Conservation (phyloP, 1,140 invertebrate genomes). For the Caenorhabditis inopinata region DNA sequence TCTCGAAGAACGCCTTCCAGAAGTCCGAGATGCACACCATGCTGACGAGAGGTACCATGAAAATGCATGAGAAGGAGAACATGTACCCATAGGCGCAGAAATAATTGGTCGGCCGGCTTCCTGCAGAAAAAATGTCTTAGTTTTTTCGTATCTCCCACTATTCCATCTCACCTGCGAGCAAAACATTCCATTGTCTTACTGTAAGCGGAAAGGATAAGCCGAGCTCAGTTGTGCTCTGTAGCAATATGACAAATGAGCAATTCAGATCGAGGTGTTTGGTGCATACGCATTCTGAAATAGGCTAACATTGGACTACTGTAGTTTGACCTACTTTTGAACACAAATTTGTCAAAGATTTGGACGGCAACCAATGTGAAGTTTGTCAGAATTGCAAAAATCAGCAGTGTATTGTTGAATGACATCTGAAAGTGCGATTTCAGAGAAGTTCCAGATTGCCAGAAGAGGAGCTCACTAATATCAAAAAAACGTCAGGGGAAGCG, state of each 20-base stretch:
- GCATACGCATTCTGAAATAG: not conserved
- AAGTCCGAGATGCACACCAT: not conserved
- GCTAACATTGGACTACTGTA: not conserved
- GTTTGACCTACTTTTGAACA: not conserved
- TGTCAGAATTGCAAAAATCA: not conserved
- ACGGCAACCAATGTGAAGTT: not conserved
- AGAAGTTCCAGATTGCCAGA: no score
- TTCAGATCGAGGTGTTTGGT: not conserved
- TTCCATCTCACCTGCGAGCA: not conserved
- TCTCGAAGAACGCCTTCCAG: not conserved
- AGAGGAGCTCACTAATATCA: not conserved
- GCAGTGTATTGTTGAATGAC: constrained; percentile 13
- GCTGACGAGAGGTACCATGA: not conserved
- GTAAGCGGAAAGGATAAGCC: not conserved
- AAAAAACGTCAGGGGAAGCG: not conserved
- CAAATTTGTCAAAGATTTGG: not conserved
- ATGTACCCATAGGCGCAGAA: constrained; percentile 11
- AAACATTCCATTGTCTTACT: not conserved
- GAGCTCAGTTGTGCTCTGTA: not conserved
- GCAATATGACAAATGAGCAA: not conserved
- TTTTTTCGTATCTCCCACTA: not conserved
- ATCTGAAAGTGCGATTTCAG: not conserved
- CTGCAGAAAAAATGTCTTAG: not conserved
- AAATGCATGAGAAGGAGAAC: constrained; percentile 17
- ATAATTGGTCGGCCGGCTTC: not conserved